Evolutionary conservation across 2,113 vertebrate species (phyloP).

Genomic region (Chiloscyllium plagiosum): DNA sequence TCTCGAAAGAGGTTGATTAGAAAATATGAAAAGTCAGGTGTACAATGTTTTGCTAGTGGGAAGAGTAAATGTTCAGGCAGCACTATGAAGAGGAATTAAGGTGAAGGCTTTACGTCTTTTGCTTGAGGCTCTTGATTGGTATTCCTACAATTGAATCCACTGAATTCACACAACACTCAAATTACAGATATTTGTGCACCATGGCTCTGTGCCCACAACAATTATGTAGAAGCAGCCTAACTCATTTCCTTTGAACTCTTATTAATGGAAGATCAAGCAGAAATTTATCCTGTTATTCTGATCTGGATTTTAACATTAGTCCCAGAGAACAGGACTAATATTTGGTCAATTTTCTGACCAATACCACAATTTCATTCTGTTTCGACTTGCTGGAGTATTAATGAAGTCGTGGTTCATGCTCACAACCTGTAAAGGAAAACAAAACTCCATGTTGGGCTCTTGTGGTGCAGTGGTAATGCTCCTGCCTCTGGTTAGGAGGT

Average conservation of each 20-base stretch:
- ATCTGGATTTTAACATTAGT: not conserved
- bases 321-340: not conserved
- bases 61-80: not conserved
- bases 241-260: not conserved
- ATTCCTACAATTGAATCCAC: not conserved
- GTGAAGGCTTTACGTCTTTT: not conserved
- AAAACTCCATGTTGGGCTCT: no score
- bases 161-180: not conserved
- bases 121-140: not conserved
- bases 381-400: no score
- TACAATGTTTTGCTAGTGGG: not conserved
- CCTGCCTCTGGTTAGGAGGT: no score
- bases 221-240: not conserved
- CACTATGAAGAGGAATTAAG: not conserved
- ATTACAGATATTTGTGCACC: not conserved
- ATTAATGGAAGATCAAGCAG: not conserved
- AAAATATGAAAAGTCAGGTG: not conserved
- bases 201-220: not conserved
- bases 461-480: no score
- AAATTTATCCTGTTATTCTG: not conserved
- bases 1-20: no score
- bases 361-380: not conserved
- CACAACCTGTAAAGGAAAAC: no score
- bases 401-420: no score
- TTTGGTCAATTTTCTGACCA: not conserved